A percentile compares a stretch with the other conserved stretches of the same genome.
Conservation (phyloP, 2,797 vertebrate genomes). For the Gallinago nigripennis region DNA sequence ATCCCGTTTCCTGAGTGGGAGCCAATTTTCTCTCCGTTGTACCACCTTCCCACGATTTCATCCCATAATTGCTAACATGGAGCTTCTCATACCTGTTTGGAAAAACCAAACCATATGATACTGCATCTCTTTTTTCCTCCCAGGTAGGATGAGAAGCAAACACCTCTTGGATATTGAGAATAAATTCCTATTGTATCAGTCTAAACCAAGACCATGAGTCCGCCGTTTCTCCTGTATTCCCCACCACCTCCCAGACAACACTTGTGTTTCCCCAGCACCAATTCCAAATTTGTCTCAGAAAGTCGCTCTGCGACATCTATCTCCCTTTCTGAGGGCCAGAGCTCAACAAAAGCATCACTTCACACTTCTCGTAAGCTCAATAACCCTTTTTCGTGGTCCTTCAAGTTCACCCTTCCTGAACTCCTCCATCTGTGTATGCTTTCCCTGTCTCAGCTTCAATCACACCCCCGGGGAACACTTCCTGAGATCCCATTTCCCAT, state of each 20-base stretch:
- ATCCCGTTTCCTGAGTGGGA: slow-evolving; percentile 54
- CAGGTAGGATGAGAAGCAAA: slow-evolving; percentile 31
- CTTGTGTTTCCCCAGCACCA: background rate
- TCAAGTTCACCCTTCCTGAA: background rate
- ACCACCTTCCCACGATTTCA: slow-evolving; percentile 39
- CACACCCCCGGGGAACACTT: background rate
- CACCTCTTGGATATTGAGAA: slow-evolving; percentile 17
- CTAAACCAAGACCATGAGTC: background rate
- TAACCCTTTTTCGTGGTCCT: background rate
- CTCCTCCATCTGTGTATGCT: background rate
- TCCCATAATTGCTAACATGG: slow-evolving; percentile 30
- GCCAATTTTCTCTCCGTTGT: slow-evolving; percentile 39
- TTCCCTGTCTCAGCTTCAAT: background rate
- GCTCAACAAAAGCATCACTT: background rate
- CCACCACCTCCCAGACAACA: background rate
- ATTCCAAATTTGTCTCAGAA: background rate
- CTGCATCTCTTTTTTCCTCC: slow-evolving; percentile 34
- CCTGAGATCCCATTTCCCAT: background rate
- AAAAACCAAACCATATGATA: slow-evolving; percentile 6
- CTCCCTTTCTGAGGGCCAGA: background rate
- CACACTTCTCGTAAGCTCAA: background rate
- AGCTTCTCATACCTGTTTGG: slow-evolving; percentile 35
- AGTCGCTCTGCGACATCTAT: background rate
- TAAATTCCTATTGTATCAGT: slow-evolving; percentile 14
- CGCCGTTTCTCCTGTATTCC: rapidly evolving